Evolutionary conservation across 2,797 vertebrate species (phyloP).

Genomic region (Phylloscopus collybita): DNA sequence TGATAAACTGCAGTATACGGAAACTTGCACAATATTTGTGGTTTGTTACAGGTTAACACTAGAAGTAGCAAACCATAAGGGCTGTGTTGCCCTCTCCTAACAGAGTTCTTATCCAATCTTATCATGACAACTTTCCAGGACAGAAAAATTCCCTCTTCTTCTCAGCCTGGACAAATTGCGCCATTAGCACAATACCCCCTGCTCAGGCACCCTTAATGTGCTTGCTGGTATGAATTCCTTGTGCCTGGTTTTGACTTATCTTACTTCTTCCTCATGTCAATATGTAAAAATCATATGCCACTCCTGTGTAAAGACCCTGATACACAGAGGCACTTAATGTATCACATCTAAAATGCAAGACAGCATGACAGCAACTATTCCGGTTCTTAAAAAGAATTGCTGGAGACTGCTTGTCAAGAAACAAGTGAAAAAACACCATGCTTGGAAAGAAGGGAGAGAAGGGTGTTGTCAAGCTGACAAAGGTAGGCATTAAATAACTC

Average conservation of each 20-base stretch:
- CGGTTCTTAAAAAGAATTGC: not conserved
- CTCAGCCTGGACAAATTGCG: not conserved
- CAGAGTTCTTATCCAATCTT: not conserved
- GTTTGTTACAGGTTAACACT: not conserved
- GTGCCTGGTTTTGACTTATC: not conserved
- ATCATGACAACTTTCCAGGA: not conserved
- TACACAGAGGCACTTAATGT: not conserved
- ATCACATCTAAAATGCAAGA: not conserved
- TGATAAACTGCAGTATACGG: not conserved
- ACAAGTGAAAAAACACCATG: fast-evolving
- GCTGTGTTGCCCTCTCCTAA: not conserved
- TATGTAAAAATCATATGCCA: not conserved
- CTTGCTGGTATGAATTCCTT: not conserved
- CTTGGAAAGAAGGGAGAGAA: not conserved
- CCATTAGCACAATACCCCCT: not conserved
- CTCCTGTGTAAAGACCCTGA: not conserved
- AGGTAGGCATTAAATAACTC: not conserved
- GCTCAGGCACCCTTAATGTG: not conserved
- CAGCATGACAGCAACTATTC: not conserved
- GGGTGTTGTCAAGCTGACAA: not conserved
- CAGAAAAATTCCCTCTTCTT: not conserved
- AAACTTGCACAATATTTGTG: not conserved
- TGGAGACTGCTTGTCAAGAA: not conserved
- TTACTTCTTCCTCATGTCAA: not conserved
- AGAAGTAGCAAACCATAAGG: not conserved